Base-by-base conservation (phyloP, 2,113 vertebrate genomes). In the Apteryx mantelli region DNA sequence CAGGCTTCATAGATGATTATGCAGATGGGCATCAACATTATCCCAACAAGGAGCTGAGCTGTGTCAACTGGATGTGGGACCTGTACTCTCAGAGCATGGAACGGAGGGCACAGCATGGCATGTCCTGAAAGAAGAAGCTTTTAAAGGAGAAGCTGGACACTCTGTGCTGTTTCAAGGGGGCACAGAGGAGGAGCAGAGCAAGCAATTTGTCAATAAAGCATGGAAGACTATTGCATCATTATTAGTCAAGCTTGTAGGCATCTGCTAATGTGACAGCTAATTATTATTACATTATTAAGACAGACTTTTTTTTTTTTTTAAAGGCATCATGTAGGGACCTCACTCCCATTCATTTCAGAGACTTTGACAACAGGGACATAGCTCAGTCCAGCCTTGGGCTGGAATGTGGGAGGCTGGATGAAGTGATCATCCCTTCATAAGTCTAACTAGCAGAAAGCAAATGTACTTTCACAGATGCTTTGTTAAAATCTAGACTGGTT, bases 161-260 rank as follows among this genome's bases (percentile, higher is more conserved):
- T 74, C 60, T 5, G 1, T 48, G 36, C 3, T 17, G 0, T 79
- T 90, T 53, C 78, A 83, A 82, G 68, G 73, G 8, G 14, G 5
- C 20, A 86, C 60, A 71, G 86, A 70, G 36, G 44, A 85, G 56
- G 44, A 91, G 73, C 18, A 76, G 68, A 89, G 52, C 25, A 78
- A 80, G 63, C n/a, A 77, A 84, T 82, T 91, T 81, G 24, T 38
- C 52, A 70, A 60, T 76, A 69, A 82, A 91, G 16, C n/a, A 12
- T 52, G 13, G 42, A 76, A 92, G 68, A 91, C 1, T 56, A 61
- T 65, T 96, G 71, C 86, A 77, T 96, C 76, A 78, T 86, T 84
- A 68, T 97, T 96, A 97, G 56, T 96, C 94, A 97, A 61, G 56
- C 68, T 87, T 81, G 38, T 84, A 70, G 68, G 55, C 69, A 96